Conservation (phyloP, 2,797 vertebrate genomes). For the Periophthalmus magnuspinnatus region DNA sequence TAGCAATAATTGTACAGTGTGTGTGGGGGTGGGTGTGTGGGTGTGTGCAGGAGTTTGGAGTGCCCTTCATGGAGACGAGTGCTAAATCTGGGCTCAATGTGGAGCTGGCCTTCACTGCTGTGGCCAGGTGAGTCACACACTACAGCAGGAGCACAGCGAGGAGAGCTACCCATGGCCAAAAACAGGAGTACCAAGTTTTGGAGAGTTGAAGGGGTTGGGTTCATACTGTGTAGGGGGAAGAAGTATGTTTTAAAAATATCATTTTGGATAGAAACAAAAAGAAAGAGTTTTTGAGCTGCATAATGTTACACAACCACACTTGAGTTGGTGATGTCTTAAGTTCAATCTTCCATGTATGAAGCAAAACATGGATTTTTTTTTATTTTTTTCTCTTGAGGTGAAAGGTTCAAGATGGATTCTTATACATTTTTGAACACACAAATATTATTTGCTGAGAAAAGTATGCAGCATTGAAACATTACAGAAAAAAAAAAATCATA, state of each 20-base stretch:
- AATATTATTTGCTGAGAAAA: too few species aligned
- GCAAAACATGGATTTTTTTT: background rate
- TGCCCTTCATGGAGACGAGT: slow-evolving; percentile 96
- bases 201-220: background rate
- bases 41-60: slow-evolving; percentile 83
- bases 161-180: background rate
- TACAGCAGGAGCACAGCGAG: slow-evolving; percentile 10
- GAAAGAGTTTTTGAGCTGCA: background rate
- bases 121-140: slow-evolving; percentile 85
- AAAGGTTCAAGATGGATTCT: too few species aligned
- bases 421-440: too few species aligned
- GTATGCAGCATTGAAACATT: background rate
- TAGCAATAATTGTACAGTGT: background rate
- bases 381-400: too few species aligned
- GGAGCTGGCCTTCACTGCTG: slow-evolving; percentile 91
- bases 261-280: background rate
- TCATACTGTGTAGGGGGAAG: background rate
- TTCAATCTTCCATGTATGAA: too few species aligned
- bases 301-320: background rate
- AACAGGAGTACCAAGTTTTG: background rate
- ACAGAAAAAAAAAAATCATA: background rate
- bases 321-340: background rate
- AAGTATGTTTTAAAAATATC: background rate
- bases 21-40: background rate
- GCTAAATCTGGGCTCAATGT: slow-evolving; percentile 90